Conservation (phyloP, 2,888 invertebrate genomes). For the Pseudococcus jackbeardsleyi region DNA sequence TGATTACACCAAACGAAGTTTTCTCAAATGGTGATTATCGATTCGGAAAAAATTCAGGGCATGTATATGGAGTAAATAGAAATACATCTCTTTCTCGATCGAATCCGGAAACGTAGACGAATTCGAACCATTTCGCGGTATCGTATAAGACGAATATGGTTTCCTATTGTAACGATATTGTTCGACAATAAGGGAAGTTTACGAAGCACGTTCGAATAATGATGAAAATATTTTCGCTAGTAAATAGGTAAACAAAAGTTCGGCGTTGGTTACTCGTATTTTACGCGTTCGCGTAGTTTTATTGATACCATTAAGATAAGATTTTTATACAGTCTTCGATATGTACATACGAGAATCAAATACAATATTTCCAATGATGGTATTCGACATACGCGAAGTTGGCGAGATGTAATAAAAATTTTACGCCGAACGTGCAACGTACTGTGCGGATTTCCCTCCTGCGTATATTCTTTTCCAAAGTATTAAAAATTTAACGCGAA, state of each 20-base stretch:
- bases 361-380: neutral
- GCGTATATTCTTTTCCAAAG: neutral
- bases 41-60: neutral
- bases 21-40: neutral
- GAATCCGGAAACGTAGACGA: neutral
- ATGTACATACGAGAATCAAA: neutral
- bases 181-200: neutral
- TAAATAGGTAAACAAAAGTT: conserved; percentile 26
- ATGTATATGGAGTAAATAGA: neutral
- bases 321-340: conserved; percentile 13
- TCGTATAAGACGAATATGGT: neutral
- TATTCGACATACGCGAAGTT: neutral
- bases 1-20: neutral
- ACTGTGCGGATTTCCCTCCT: neutral
- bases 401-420: neutral
- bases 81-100: neutral
- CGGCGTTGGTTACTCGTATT: neutral
- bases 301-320: conserved; percentile 41
- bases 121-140: neutral
- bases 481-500: conserved; percentile 23
- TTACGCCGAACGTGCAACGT: neutral
- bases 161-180: conserved; percentile 14
- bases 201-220: conserved; percentile 4
- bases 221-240: neutral
- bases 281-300: conserved; percentile 38